Evolutionary conservation across 2,888 invertebrate species (phyloP), one percentile per base, ranked within the genome.

Genomic region (Protonemura montana): DNA sequence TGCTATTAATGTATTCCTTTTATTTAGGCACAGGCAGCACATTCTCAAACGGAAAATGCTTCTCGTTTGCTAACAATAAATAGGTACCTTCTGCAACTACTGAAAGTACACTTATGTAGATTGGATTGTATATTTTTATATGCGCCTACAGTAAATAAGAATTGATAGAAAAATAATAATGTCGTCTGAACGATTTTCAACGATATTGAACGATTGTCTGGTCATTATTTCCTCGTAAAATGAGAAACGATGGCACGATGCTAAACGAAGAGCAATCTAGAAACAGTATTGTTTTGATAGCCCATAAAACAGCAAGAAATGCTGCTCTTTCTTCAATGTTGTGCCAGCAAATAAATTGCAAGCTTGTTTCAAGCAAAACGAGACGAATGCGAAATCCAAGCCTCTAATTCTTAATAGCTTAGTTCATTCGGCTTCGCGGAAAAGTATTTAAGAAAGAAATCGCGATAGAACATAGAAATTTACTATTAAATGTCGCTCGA

Each of bases 151-250:
- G 21, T 59, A 59, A 59, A 59, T 59, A 59, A 59, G 2, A 59
- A 59, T 59, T 16, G 59, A 59, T 59, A 59, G 59, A 59, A 59
- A 35, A 59, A 59, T 59, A 59, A 59, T 59, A 59, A 59, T 59
- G 21, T 10, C 59, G 2, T 7, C 59, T 59, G 16, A 59, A 59
- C 59, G 59, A 13, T 59, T 21, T 10, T 59, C 6, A 59, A 59
- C 59, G 59, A 13, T 59, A 2, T 10, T 59, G 59, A 59, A 59
- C 59, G 59, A 59, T 59, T 59, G 59, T 13, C 59, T 13, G 59
- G 59, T 59, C 59, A 59, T 59, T 59, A 59, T 59, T 59, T 59
- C 21, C 59, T 59, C 59, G 59, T 59, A 59, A 59, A 59, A 59
- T 59, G 21, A 59, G 21, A 59, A 59, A 59, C 13, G 7, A 59